A percentile compares a stretch with the other conserved stretches of the same genome.
phyloP scores from a whole-genome alignment of 2,113 vertebrate species.

The Agelaius tricolor region DNA sequence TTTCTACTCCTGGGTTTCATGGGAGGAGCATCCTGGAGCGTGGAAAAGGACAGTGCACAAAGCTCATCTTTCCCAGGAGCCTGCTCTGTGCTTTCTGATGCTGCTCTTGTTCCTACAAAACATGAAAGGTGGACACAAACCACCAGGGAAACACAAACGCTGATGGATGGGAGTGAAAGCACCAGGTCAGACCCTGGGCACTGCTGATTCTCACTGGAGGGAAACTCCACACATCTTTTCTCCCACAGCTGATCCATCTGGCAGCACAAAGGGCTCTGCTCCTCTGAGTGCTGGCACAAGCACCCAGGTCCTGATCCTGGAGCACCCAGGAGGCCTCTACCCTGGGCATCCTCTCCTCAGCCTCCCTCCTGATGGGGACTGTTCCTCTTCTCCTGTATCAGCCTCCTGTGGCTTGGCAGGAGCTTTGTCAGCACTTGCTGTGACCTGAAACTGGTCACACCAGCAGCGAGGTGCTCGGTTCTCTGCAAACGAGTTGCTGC shows the following conservation, averaged over 20 bases:
- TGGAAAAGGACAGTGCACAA: background rate
- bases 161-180: background rate
- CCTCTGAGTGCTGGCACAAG: background rate
- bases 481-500: background rate
- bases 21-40: background rate
- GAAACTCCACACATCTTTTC: background rate
- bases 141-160: background rate
- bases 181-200: background rate
- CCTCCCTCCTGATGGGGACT: background rate
- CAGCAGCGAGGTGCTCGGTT: background rate
- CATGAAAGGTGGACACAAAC: background rate
- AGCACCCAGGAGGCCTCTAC: background rate
- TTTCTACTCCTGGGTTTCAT: background rate
- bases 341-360: background rate
- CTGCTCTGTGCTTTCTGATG: background rate
- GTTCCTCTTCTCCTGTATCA: background rate
- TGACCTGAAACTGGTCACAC: slow-evolving; percentile 55
- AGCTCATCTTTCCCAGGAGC: background rate
- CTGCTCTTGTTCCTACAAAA: background rate
- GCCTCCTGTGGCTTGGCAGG: slow-evolving; percentile 8
- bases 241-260: background rate
- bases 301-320: background rate
- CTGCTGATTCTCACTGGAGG: background rate
- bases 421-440: slow-evolving; percentile 35
- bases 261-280: background rate